Conservation (phyloP, 2,113 vertebrate species). For the Takifugu flavidus region DNA sequence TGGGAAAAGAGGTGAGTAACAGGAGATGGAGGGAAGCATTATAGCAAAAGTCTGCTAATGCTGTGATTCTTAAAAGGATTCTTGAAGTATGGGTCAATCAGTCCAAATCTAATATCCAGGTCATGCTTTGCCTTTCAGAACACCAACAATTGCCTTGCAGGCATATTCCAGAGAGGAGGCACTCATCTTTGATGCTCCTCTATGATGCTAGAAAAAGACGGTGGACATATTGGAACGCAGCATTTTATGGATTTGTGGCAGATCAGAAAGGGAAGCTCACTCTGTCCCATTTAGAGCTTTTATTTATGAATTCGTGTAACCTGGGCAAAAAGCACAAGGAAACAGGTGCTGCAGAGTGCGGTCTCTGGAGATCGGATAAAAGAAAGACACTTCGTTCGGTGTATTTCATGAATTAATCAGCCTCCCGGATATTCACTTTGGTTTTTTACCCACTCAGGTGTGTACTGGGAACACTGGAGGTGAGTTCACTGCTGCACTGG, state of each 20-base stretch:
- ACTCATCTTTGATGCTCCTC: slow-evolving; percentile 30
- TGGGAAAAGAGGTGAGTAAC: too few species aligned
- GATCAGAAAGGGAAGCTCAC: slow-evolving; percentile 19
- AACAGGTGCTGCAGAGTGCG: slow-evolving; percentile 31
- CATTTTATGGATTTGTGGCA: slow-evolving; percentile 24
- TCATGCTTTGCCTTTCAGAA: neutral
- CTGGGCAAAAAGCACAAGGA: slow-evolving; percentile 48
- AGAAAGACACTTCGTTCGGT: slow-evolving; percentile 35
- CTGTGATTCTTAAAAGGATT: too few species aligned
- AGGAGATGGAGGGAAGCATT: too few species aligned
- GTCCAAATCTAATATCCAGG: neutral
- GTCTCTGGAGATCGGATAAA: slow-evolving; percentile 21
- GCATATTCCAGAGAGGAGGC: slow-evolving; percentile 23
- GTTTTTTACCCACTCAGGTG: slow-evolving; percentile 54
- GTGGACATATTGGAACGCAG: slow-evolving; percentile 25
- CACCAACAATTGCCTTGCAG: slow-evolving; percentile 5
- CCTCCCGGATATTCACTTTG: slow-evolving; percentile 46
- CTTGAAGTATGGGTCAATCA: neutral
- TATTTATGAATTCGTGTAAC: slow-evolving; percentile 43
- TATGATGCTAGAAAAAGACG: slow-evolving; percentile 39
- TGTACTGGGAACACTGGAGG: slow-evolving; percentile 34
- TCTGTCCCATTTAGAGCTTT: slow-evolving; percentile 23
- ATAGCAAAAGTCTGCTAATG: too few species aligned
- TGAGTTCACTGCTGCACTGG: slow-evolving; percentile 29
- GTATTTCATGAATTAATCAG: slow-evolving; percentile 73